A percentile compares a stretch with the other conserved stretches of the same genome.
Evolutionary conservation across 2,888 invertebrate genomes (phyloP).

Genomic region (Meganola albula): DNA sequence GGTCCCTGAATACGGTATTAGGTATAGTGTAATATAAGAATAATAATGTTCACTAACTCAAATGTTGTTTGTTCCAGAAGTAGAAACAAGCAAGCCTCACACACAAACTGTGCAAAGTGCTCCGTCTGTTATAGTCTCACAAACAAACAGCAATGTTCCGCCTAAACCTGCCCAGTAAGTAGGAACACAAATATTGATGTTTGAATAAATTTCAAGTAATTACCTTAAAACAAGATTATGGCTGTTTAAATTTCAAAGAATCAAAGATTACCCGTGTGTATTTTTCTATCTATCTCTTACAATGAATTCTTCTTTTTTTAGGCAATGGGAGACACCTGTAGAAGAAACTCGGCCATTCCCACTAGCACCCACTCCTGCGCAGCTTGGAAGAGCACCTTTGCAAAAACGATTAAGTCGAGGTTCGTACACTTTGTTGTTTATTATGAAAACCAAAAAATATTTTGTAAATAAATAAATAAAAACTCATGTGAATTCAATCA

Average conservation of each 20-base stretch:
- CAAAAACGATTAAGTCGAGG: constrained; percentile 92
- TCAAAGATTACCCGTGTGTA: too few species aligned
- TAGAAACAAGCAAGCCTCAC: constrained; percentile 31
- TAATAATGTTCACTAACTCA: neutral
- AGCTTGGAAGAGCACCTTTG: constrained; percentile 91
- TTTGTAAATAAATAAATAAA: too few species aligned
- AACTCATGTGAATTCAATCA: too few species aligned
- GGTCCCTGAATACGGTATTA: too few species aligned
- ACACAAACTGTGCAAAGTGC: constrained; percentile 42
- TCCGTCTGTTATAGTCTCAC: constrained; percentile 71
- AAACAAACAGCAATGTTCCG: constrained; percentile 51
- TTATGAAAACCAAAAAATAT: too few species aligned
- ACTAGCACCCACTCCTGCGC: constrained; percentile 95
- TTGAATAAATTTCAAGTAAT: too few species aligned
- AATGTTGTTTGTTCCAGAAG: constrained; percentile 18
- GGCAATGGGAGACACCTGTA: constrained; percentile 56
- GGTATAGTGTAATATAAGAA: too few species aligned
- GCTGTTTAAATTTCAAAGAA: too few species aligned
- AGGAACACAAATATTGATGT: too few species aligned
- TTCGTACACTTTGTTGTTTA: too few species aligned
- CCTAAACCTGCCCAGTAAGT: constrained; percentile 57
- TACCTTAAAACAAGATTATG: too few species aligned
- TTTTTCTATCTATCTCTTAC: too few species aligned
- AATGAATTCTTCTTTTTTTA: constrained; percentile 22
- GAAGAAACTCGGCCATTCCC: constrained; percentile 78